Conservation (phyloP, 1,140 invertebrate genomes). For the Atta texana region DNA sequence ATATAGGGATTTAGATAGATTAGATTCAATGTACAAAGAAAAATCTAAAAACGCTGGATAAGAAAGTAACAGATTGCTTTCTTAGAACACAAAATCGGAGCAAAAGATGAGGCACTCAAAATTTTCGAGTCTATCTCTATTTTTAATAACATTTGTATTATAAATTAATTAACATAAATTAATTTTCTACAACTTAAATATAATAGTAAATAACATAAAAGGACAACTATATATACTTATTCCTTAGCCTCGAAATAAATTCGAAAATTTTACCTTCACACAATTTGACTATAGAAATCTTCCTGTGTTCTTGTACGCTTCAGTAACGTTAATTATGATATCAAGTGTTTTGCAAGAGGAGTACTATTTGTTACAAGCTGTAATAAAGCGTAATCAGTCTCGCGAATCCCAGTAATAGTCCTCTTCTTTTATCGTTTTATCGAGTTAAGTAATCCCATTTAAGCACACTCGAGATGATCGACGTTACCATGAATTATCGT, state of each 20-base stretch:
- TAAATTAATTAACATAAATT: not conserved
- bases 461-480: not conserved
- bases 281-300: not conserved
- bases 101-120: not conserved
- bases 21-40: not conserved
- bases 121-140: not conserved
- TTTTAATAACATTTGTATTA: not conserved
- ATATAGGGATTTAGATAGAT: not conserved
- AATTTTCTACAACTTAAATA: not conserved
- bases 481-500: constrained; percentile 1
- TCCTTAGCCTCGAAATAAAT: not conserved
- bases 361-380: constrained; percentile 22
- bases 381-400: not conserved
- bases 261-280: not conserved
- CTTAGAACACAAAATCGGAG: not conserved
- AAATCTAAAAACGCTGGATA: not conserved
- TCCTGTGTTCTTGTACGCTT: not conserved
- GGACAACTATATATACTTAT: not conserved
- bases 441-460: constrained; percentile 13
- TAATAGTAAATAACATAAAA: not conserved
- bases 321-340: constrained; percentile 14
- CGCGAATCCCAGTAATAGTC: not conserved
- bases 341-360: not conserved
- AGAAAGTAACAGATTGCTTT: not conserved
- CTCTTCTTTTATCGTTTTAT: constrained; percentile 7